Evolutionary conservation across 2,888 invertebrate genomes (phyloP).

Genomic region (Pycnomerus fuliginosus): DNA sequence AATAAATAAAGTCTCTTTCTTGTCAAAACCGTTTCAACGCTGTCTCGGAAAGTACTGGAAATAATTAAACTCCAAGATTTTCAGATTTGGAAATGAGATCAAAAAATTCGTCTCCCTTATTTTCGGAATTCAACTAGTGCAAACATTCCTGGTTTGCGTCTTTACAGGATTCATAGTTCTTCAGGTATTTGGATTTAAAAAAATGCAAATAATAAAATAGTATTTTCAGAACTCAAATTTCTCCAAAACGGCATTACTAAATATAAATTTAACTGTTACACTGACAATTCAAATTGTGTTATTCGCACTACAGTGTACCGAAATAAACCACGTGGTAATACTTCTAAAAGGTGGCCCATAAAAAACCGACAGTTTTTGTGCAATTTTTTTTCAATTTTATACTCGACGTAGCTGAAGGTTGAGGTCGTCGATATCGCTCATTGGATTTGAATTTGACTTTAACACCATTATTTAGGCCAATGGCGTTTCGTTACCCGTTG

Average conservation of each 20-base stretch:
- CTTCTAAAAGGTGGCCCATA: too few relatives aligned
- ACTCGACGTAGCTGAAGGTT: too few relatives aligned
- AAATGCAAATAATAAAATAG: background rate
- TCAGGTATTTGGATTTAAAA: constrained; percentile 8
- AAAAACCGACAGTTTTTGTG: too few relatives aligned
- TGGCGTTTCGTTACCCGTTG: too few relatives aligned
- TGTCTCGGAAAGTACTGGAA: background rate
- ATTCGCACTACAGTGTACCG: constrained; percentile 20
- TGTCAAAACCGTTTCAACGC: too few relatives aligned
- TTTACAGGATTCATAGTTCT: constrained; percentile 23
- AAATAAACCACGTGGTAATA: constrained; percentile 13
- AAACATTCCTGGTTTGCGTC: constrained; percentile 24
- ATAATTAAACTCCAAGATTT: too few relatives aligned
- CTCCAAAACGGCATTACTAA: constrained; percentile 23
- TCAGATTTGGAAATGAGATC: constrained; percentile 25
- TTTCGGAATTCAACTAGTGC: constrained; percentile 24
- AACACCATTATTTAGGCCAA: too few relatives aligned
- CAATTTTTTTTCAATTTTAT: too few relatives aligned
- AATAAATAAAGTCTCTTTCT: too few relatives aligned
- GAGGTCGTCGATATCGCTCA: too few relatives aligned
- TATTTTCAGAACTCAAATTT: constrained; percentile 18
- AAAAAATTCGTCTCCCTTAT: constrained; percentile 20
- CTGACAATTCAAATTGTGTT: constrained; percentile 22
- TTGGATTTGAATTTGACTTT: too few relatives aligned
- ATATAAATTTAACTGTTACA: constrained; percentile 18